Base-by-base conservation (phyloP, 2,888 invertebrate genomes). In the Drosophila atripex region DNA sequence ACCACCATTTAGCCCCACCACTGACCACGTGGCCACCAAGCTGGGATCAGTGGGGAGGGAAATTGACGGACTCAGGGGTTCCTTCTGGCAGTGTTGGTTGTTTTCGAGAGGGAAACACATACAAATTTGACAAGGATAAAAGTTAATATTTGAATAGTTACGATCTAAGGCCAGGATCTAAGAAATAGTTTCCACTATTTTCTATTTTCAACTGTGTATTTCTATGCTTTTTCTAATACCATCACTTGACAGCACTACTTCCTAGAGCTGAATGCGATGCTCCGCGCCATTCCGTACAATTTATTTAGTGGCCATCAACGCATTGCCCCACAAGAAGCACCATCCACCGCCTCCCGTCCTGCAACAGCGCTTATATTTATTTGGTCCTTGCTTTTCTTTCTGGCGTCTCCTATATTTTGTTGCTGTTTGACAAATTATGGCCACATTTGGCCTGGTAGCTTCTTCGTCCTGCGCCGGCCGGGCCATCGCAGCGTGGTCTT, bases 241-340 rank as follows among this genome's bases (percentile, higher is more conserved):
- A 21, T 43, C 21, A 16, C 21, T 52, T 35, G 32, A 28, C 66
- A 63, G 14, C 53, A 45, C 63, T 64, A n/a, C 3, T 28, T 16
- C 51, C 35, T 28, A 30, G 32, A 38, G 21, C 21, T 23, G 21
- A 23, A 23, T 23, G 5, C 21, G 21, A 23, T 23, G 50, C 52
- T 43, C 77, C 61, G 61, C 61, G 59, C 57, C 56, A 51, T 55
- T 55, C 71, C 5, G 43, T 69, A 78, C 85, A 80, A 86, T 80
- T 80, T 80, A 80, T 80, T 80, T 86, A 86, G 87, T 78, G 76
- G 52, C 82, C 85, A 82, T 82, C 78, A 82, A 76, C 82, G 82
- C 80, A 54, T 60, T 49, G 59, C 56, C 56, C 49, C 68, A 38
- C 51, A 43, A 8, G 43, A 45, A 45, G 53, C 30, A n/a, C n/a